Conservation (phyloP, 1,140 invertebrate genomes). For the Neelides sp. region DNA sequence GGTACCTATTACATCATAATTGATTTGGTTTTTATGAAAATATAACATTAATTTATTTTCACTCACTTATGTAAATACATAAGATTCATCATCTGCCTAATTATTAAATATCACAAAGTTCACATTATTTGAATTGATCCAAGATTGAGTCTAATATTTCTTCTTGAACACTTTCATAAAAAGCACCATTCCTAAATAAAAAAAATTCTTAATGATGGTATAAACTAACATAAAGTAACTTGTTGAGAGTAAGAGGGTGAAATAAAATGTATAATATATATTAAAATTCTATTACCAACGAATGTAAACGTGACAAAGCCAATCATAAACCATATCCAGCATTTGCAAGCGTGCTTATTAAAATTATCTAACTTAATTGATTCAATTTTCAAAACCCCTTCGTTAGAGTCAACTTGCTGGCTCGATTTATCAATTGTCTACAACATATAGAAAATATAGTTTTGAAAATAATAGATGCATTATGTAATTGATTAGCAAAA, state of each 20-base stretch:
- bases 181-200: slow-evolving; percentile 59
- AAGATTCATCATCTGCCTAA: no score
- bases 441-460: slow-evolving; percentile 32
- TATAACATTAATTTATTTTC: no score
- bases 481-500: background rate
- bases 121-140: slow-evolving; percentile 39
- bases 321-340: slow-evolving; percentile 85
- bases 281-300: slow-evolving; percentile 53
- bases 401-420: slow-evolving; percentile 63
- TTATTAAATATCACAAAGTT: slow-evolving; percentile 31
- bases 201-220: slow-evolving; percentile 21
- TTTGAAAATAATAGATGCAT: background rate
- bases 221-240: slow-evolving; percentile 2
- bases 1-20: no score
- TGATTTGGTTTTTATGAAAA: no score
- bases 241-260: slow-evolving; percentile 17
- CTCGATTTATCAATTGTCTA: slow-evolving; percentile 60
- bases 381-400: slow-evolving; percentile 60
- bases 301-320: slow-evolving; percentile 69
- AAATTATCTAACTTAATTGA: slow-evolving; percentile 68
- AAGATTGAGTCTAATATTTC: slow-evolving; percentile 48
- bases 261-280: background rate
- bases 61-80: no score
- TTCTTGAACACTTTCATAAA: slow-evolving; percentile 66
- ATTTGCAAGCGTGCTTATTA: slow-evolving; percentile 74